A percentile compares a stretch with the other conserved stretches of the same genome.
phyloP scores from a whole-genome alignment of 1,140 invertebrate species.

The Zaprionus taronus region DNA sequence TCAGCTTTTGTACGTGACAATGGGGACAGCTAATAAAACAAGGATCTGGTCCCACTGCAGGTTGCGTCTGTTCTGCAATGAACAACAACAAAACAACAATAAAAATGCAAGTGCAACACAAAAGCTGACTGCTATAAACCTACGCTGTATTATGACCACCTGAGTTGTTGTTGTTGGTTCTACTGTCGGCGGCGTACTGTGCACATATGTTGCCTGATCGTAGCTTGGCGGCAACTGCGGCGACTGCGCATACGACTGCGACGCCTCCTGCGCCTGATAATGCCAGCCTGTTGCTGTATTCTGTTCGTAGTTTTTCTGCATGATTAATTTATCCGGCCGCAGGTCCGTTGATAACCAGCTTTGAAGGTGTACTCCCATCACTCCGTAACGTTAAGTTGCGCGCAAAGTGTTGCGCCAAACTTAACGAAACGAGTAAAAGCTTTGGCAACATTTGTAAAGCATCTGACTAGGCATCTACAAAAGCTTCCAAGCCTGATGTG shows the following conservation, averaged over 20 bases:
- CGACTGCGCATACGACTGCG: slow-evolving; percentile 40
- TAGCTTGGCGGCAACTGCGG: slow-evolving; percentile 66
- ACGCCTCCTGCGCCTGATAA: background rate
- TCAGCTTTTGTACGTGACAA: slow-evolving; percentile 85
- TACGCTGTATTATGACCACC: slow-evolving; percentile 77
- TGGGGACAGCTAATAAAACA: slow-evolving; percentile 85
- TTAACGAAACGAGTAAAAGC: background rate
- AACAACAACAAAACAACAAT: background rate
- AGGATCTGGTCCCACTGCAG: slow-evolving; percentile 85
- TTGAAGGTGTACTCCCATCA: slow-evolving; percentile 8
- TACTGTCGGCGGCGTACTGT: slow-evolving; percentile 15
- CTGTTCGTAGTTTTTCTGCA: slow-evolving; percentile 15
- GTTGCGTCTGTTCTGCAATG: slow-evolving; percentile 51
- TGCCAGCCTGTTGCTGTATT: background rate
- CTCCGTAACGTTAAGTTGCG: background rate
- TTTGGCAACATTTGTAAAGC: slow-evolving; percentile 11
- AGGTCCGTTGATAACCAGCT: slow-evolving; percentile 26
- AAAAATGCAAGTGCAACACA: background rate
- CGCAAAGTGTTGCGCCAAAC: too few species aligned
- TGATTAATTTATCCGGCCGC: slow-evolving; percentile 17
- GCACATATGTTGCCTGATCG: slow-evolving; percentile 69
- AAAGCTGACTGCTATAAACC: slow-evolving; percentile 22
- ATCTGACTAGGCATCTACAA: background rate
- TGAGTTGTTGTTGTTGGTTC: slow-evolving; percentile 47
- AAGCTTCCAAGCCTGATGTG: background rate